Conservation (phyloP, 2,113 vertebrate species). For the Carettochelys insculpta region DNA sequence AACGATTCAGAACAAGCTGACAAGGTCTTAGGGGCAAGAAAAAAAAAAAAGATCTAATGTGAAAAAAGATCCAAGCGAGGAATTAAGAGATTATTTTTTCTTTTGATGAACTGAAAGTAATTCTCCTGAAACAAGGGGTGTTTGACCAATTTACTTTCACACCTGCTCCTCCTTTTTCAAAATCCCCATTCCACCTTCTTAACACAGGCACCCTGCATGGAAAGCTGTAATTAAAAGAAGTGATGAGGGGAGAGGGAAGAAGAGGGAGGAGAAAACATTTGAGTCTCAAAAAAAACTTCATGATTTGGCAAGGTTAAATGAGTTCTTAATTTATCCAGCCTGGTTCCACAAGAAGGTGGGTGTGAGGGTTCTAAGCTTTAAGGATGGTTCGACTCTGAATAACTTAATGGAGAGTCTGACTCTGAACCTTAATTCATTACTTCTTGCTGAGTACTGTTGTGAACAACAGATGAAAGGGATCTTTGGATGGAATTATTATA, state of each 20-base stretch:
- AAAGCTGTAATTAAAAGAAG: constrained; percentile 5
- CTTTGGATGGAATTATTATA: neutral
- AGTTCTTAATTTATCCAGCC: neutral
- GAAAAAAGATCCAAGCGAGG: neutral
- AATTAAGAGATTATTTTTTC: neutral
- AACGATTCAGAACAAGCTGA: neutral
- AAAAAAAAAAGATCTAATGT: neutral
- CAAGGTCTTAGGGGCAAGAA: neutral
- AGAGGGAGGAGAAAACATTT: neutral
- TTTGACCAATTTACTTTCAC: neutral
- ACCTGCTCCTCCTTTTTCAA: constrained; percentile 11
- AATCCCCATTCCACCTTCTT: neutral
- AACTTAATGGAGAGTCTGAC: neutral
- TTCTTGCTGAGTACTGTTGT: neutral
- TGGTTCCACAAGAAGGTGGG: neutral
- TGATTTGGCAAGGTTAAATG: neutral
- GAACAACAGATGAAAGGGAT: neutral
- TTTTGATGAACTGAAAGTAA: neutral
- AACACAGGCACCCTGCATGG: neutral
- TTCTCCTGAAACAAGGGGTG: neutral
- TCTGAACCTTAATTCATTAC: neutral
- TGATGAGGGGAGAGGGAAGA: neutral
- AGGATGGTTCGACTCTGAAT: rapidly evolving
- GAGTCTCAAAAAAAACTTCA: neutral
- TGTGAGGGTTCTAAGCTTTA: neutral